Evolutionary conservation across 2,113 vertebrate genomes (phyloP).

Genomic region (Gadus chalcogrammus): DNA sequence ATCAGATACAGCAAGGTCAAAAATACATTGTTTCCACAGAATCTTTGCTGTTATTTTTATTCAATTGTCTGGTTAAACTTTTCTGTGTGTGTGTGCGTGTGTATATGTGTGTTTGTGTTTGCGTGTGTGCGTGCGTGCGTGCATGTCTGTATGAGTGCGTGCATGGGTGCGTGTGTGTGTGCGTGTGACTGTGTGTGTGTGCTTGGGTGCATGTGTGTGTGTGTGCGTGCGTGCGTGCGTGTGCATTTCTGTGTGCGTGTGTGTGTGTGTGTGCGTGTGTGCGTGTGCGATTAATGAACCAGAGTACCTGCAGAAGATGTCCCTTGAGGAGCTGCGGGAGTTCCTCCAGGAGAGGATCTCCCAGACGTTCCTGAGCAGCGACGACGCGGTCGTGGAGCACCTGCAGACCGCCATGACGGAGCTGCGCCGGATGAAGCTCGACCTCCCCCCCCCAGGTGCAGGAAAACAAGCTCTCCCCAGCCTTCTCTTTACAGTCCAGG

Average conservation of each 20-base stretch:
- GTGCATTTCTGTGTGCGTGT: not conserved
- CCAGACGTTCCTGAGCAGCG: slow-evolving; percentile 72
- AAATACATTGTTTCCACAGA: not conserved
- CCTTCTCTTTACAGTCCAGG: too few species aligned
- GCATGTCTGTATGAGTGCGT: slow-evolving; percentile 6
- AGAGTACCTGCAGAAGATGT: slow-evolving; percentile 80
- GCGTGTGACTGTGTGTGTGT: not conserved
- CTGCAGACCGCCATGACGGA: slow-evolving; percentile 77
- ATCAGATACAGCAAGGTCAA: not conserved
- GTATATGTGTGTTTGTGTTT: not conserved
- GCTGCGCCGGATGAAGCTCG: slow-evolving; percentile 80
- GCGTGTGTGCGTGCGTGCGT: not conserved
- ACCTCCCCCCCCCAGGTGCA: slow-evolving; percentile 80
- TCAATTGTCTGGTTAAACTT: too few species aligned
- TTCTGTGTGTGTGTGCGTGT: not conserved
- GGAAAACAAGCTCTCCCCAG: not conserved
- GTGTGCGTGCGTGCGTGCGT: slow-evolving; percentile 4
- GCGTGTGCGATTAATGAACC: slow-evolving; percentile 15
- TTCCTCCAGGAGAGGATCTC: slow-evolving; percentile 82
- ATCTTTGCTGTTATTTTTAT: not conserved
- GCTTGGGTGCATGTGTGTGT: too few species aligned
- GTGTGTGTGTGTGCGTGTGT: slow-evolving; percentile 6
- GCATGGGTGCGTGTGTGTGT: not conserved
- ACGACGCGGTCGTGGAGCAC: slow-evolving; percentile 75
- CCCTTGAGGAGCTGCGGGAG: slow-evolving; percentile 81